Base-by-base conservation (phyloP, 2,888 invertebrate species). In the Cerastoderma edule region DNA sequence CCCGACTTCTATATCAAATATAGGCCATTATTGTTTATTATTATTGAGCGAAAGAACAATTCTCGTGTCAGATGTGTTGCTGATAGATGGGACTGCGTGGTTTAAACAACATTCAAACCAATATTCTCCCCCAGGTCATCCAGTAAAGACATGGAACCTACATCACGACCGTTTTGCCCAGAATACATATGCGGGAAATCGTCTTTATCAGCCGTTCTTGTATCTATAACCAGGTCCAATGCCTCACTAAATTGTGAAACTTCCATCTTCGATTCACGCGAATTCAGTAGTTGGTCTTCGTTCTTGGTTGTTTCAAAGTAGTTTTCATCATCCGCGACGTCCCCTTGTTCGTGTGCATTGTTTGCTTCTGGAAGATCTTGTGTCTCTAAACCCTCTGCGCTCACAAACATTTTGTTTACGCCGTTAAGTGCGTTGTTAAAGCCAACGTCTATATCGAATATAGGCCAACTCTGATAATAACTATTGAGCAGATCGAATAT, bases 381-480 rank as follows among this genome's bases (percentile, higher is more conserved):
- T 16, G 24, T 16, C 22, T 22, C 27, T 2, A 10, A 10, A 60
- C 3, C 39, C 8, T 60, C 60, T 13, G 33, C 39, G 27, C 39
- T 1, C 16, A 39, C 0, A 39, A 39, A 22, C 35, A 28, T 27
- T 22, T 39, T 60, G 8, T 32, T 27, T 6, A 39, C 39, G 10
- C 24, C 13, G 16, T 35, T 19, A 0, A 33, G 22, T 13, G 60
- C 24, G 16, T 27, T 39, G 19, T 33, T 39, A 24, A 4, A 28
- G 0, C n/a, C 10, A 10, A 78, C 72, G 28, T 72, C 72, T 10
- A 83, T 75, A 60, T 83, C 83, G 44, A 66, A 60, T 16, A 83
- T 71, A 6, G 79, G 81, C 81, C 81, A 81, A 16, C 65, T 71
- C 35, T 83, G 75, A 50, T 56, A 27, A 56, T 81, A 74, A 1